Evolutionary conservation across 2,797 vertebrate species (phyloP), one percentile per base, ranked within the genome.

Genomic region (Spinibarbus caldwelli): DNA sequence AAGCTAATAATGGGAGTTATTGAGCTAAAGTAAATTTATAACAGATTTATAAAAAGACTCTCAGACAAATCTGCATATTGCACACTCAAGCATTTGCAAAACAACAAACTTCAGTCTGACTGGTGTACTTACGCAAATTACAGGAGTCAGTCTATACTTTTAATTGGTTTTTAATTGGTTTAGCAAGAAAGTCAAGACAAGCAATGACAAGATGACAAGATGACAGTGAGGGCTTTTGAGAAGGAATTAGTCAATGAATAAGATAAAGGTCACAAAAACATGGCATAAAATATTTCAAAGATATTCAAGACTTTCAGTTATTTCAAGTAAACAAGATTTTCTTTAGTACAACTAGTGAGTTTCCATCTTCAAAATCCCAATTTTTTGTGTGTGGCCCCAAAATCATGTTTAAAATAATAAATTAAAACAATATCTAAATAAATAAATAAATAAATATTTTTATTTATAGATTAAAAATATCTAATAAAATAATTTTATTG

Each of bases 1-100:
- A 36, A 15, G 23, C 71, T 76, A 76, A 75, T 66, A 36, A 64
- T n/a, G 29, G 21, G 54, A 73, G 38, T 36, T 19, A 75, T 45
- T 75, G 38, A 75, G 59, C 23, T 64, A 75, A 49, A 64, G n/a
- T n/a, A n/a, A n/a, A n/a, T n/a, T n/a, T n/a, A 75, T 64, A 19
- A 47, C 41, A 64, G 7, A 11, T 59, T 72, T 31, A 72, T 59
- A 6, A 36, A 45, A 59, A 57, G 19, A 34, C 9, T 26, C 45
- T 12, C 6, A 5, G 52, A 38, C 7, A 52, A 34, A 52, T 52
- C 45, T 52, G 19, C 29, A 21, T 34, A 34, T 34, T 6, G 12
- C n/a, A n/a, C 45, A 52, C 17, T 21, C 15, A 12, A 31, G 45
- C 71, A 21, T 73, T 73, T 12, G 45, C 45, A 52, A 75, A 34